Evolutionary conservation across 2,113 vertebrate genomes (phyloP).

Genomic region (Mormyrus iriodes): DNA sequence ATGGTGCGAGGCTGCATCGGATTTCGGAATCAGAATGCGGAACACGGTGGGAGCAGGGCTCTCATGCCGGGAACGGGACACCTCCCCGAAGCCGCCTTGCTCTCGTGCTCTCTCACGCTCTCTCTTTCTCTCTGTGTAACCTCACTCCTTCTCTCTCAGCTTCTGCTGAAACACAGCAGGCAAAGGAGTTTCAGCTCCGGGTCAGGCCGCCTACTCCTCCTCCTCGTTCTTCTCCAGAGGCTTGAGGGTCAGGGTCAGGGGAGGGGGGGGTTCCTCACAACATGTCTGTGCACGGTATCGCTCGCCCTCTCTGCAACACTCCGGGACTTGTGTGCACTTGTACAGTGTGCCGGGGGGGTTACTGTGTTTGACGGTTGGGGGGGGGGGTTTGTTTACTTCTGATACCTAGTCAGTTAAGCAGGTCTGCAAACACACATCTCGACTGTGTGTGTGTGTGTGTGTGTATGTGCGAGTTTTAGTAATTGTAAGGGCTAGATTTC

Average conservation of each 20-base stretch:
- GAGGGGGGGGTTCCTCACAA: neutral
- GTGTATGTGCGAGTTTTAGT: neutral
- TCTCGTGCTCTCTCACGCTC: neutral
- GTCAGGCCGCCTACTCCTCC: neutral
- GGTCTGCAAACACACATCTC: neutral
- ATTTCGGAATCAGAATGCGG: neutral
- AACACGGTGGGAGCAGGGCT: neutral
- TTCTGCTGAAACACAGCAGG: neutral
- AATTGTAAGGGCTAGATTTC: neutral
- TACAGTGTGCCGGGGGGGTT: neutral
- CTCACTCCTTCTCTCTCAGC: neutral
- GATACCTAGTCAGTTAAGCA: neutral
- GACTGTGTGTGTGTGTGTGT: neutral
- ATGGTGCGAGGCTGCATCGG: neutral
- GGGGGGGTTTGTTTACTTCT: neutral
- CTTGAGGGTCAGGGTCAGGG: too few species aligned
- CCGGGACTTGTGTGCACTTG: neutral
- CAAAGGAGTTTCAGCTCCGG: neutral
- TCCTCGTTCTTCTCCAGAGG: neutral
- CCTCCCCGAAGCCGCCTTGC: neutral
- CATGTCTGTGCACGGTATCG: neutral
- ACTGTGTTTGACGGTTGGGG: neutral
- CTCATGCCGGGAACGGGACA: neutral
- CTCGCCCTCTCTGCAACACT: neutral
- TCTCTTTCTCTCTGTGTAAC: neutral